phyloP scores from a whole-genome alignment of 2,797 vertebrate genomes.

The Alca torda region DNA sequence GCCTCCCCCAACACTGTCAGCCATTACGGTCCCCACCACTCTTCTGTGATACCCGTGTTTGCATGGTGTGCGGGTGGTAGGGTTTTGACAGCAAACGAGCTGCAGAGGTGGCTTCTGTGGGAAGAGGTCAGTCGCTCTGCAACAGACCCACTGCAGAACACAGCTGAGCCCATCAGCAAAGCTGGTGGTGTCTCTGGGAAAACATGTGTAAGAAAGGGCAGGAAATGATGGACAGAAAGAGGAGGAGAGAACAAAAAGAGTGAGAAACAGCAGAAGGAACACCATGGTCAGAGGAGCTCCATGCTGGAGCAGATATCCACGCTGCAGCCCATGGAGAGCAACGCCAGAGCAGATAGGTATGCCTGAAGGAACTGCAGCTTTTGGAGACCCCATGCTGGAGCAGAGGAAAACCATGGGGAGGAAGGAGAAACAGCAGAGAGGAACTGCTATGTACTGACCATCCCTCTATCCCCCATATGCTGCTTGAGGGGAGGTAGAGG shows the following conservation, averaged over 20 bases:
- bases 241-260: not conserved
- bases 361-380: not conserved
- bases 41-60: not conserved
- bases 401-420: not conserved
- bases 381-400: not conserved
- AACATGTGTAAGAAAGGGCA: rapidly evolving
- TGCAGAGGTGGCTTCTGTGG: not conserved
- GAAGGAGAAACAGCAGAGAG: not conserved
- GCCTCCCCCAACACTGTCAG: not conserved
- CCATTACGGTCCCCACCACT: rapidly evolving
- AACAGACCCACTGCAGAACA: not conserved
- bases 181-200: not conserved
- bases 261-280: not conserved
- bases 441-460: not conserved
- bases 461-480: not conserved
- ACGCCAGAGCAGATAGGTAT: not conserved
- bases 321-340: not conserved
- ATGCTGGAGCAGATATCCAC: not conserved
- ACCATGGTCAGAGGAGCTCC: not conserved
- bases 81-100: not conserved
- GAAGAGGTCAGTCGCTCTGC: not conserved
- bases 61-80: rapidly evolving
- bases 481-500: not conserved
- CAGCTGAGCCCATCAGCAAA: not conserved
- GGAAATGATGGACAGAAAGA: not conserved